Base-by-base conservation (phyloP, 2,888 invertebrate genomes). In the Drosophila algonquin region DNA sequence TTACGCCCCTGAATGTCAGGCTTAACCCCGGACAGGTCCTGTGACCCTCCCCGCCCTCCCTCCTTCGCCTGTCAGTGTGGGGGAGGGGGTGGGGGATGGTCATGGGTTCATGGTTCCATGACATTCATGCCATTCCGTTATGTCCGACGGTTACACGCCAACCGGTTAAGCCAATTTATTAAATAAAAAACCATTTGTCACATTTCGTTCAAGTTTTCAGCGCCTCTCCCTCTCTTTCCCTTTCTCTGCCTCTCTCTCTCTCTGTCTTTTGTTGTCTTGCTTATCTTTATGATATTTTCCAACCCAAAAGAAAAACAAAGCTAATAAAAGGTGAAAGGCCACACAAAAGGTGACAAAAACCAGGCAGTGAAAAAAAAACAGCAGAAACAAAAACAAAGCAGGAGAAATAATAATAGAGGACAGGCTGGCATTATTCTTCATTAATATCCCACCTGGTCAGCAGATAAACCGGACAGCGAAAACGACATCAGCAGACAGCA, bases 121-220 rank as follows among this genome's bases (percentile, higher is more conserved):
- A 18, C 40, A 58, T 54, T 53, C 45, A 40, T 40, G n/a, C 14
- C 14, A 2, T 40, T n/a, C 14, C 40, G 48, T 35, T 40, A 6
- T 40, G 40, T 40, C 40, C 40, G 7, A 40, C 53, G 58, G 53
- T 61, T 53, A 53, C 74, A 81, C 68, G 84, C 59, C 78, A 83
- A 71, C 84, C 73, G 84, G 84, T 84, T 87, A 84, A 87, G 85
- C 89, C 89, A 85, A 85, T 85, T 85, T 87, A 85, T 85, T 89
- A 87, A 89, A 89, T 81, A 77, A 84, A 80, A 89, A 76, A 81
- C 79, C 89, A 89, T 85, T 85, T 89, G 85, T 89, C 89, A 87
- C 85, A 85, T 89, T 87, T 85, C 85, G 79, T 89, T 83, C 81
- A 76, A 75, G 76, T 76, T 87, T 84, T 86, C 81, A 83, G 61